Conservation (phyloP, 2,113 vertebrate genomes). For the Eulemur rufifrons region DNA sequence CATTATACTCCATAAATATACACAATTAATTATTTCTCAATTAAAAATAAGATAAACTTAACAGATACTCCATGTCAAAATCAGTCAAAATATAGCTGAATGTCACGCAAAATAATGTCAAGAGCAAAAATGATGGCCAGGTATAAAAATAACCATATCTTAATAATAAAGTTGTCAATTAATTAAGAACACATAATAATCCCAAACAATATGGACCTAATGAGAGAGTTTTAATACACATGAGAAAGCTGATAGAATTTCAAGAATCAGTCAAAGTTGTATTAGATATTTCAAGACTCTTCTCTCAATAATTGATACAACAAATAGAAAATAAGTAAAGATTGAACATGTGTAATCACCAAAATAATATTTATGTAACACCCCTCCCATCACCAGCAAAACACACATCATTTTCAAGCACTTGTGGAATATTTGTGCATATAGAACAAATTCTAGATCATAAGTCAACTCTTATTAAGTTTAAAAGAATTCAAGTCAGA, state of each 20-base stretch:
- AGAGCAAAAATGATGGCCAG: too few species aligned
- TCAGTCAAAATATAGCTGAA: neutral
- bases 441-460: neutral
- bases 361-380: neutral
- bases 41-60: neutral
- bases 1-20: neutral
- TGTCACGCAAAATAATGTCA: neutral
- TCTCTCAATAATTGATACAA: neutral
- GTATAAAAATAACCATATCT: too few species aligned
- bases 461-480: neutral
- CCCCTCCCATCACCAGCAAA: neutral
- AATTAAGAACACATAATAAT: too few species aligned
- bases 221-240: too few species aligned
- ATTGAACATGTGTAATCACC: neutral
- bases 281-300: neutral
- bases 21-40: too few species aligned
- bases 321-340: neutral
- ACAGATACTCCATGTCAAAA: too few species aligned
- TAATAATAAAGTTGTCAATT: too few species aligned
- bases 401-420: neutral
- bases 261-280: neutral
- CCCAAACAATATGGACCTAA: too few species aligned
- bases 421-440: neutral
- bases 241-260: constrained; percentile 8
- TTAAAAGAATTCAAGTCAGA: neutral